These are phyloP conservation scores for Drosophila setifemur DNA, from an alignment of 1,140 invertebrate genomes.

Conservation along the genomic window DNA sequence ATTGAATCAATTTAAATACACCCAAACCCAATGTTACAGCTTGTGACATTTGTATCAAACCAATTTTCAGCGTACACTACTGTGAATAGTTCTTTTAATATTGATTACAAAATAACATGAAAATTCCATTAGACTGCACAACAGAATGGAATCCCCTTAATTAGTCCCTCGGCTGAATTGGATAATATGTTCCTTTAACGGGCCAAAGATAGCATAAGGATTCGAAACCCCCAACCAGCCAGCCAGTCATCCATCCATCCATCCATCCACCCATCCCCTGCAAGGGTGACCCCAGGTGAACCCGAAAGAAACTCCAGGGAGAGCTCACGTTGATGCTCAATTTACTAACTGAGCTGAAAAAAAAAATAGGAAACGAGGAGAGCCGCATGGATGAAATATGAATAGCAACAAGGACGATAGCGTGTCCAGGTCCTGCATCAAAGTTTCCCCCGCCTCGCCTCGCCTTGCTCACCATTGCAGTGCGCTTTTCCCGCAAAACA, in stretches of 20 bases:
- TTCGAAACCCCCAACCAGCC: background rate
- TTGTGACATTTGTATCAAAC: background rate
- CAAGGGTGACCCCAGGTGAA: conserved; percentile 47
- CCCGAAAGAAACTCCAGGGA: conserved; percentile 23
- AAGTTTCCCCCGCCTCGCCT: conserved; percentile 39
- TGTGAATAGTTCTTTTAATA: background rate
- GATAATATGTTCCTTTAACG: background rate
- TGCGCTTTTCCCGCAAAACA: conserved; percentile 36
- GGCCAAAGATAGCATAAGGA: background rate
- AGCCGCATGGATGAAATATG: conserved; percentile 59
- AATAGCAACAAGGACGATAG: conserved; percentile 46
- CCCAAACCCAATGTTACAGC: background rate
- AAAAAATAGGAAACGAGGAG: background rate
- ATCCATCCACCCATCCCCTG: conserved; percentile 22
- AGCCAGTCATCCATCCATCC: background rate
- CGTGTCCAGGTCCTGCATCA: conserved; percentile 59
- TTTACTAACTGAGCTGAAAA: conserved; percentile 45
- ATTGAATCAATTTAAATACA: background rate
- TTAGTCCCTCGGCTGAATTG: conserved; percentile 4
- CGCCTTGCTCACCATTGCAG: background rate
- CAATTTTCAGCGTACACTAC: too few species aligned
- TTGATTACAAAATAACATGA: too few species aligned
- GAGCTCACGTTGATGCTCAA: conserved; percentile 54
- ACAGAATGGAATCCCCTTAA: conserved; percentile 5
- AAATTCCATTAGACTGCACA: background rate